Base-by-base conservation (phyloP, 2,888 invertebrate species). In the Neocrepidodera transversa region DNA sequence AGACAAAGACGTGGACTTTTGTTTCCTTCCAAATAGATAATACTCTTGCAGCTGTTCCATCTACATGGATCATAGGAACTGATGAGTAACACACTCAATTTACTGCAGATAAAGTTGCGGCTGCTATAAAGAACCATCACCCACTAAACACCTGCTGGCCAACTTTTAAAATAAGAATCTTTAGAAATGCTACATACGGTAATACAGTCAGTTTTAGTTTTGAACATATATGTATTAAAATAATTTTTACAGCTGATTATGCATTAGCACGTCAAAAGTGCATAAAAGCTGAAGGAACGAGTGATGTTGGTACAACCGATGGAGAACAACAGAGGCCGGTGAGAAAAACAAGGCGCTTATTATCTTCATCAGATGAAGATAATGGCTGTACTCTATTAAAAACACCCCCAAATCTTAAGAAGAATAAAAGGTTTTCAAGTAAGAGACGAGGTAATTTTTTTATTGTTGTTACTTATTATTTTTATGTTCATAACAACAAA, bases 121-220 rank as follows among this genome's bases (percentile, higher is more conserved):
- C 32, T 14, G 49, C 49, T 4, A 20, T 49, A 49, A 49, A 49
- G 11, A 49, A 49, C 35, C 35, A 17, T 35, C 6, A 49, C 7
- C 35, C 13, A 35, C n/a, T 35, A 18, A 49, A 35, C n/a, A n/a
- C n/a, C n/a, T n/a, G n/a, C n/a, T n/a, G n/a, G n/a, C 48, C 48
- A 13, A 17, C 48, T 6, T 48, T 48, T 17, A 26, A 48, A 32
- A 17, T 48, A 16, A 30, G 18, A n/a, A 48, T 48, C 2, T 48
- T 48, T 49, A 49, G 49, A n/a, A 35, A 49, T 20, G 20, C 35
- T 49, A 49, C 49, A 20, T 49, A 35, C 18, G 49, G 49, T 35
- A 49, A 11, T 49, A 17, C 11, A 16, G 5, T 49, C 35, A 35
- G 18, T 49, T 49, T 20, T 11, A 35, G 20, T 35, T 49, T 49